Evolutionary conservation across 2,888 invertebrate genomes (phyloP), one percentile per base, ranked within the genome.

Genomic region (Bombylius major): DNA sequence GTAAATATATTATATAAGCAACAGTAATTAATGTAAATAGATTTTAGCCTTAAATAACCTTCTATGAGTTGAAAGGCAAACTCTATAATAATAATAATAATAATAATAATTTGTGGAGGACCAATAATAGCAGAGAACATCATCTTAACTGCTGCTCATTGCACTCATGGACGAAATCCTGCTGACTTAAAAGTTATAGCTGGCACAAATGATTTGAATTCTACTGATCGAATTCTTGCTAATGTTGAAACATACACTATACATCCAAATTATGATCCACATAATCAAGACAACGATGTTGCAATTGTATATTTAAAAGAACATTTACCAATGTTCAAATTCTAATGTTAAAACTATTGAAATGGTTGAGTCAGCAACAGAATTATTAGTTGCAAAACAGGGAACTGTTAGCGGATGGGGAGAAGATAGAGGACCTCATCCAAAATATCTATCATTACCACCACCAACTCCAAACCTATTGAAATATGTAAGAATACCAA

Each of bases 121-220:
- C n/a, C n/a, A 7, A 75, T 80, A 14, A 67, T 80, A 32, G 63
- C 64, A 33, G 69, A 76, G 50, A 75, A 78, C 50, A 42, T 39
- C 8, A 69, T 77, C 3, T 52, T 80, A 5, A 80, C 79, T 1
- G 79, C 79, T 14, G 79, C 79, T 5, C 79, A 80, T 63, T 80
- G 80, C 62, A 66, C 78, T 46, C 58, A 62, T 39, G 5, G 7
- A 5, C 47, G 39, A 6, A 9, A 3, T 13, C 32, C 44, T 44
- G n/a, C n/a, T n/a, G n/a, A n/a, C n/a, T n/a, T n/a, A n/a, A n/a
- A n/a, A n/a, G 39, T 59, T 4, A 34, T 51, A 13, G 79, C 73
- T 5, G 80, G 80, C 0, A 78, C 79, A 1, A 72, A 75, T 0
- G 71, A 67, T 44, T n/a, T n/a, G n/a, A 70, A 64, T 48, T 62